Percentiles rank a stretch among this genome's conserved stretches.
Conservation (phyloP, 2,888 invertebrate genomes). For the Cryptus armator region DNA sequence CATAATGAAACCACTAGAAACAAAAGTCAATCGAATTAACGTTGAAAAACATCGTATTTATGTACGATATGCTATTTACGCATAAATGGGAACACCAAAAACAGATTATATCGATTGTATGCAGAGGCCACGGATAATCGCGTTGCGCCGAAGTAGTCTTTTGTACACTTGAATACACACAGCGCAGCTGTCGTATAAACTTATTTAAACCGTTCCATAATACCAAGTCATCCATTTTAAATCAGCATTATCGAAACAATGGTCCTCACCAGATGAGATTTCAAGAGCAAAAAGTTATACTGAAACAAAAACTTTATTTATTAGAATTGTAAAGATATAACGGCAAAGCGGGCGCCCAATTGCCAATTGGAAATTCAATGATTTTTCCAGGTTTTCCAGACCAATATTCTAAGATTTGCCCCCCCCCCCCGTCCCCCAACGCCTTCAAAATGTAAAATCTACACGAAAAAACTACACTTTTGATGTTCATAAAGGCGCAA, state of each 20-base stretch:
- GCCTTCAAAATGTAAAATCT: too few species aligned
- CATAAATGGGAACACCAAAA: background rate
- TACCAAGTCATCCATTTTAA: background rate
- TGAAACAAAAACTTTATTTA: background rate
- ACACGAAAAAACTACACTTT: too few species aligned
- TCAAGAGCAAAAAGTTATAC: background rate
- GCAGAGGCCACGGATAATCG: background rate
- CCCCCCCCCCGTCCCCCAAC: too few species aligned
- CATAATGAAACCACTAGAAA: background rate
- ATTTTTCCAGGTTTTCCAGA: too few species aligned
- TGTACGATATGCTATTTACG: too few species aligned
- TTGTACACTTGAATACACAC: background rate
- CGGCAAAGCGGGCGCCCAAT: too few species aligned
- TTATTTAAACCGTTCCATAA: background rate
- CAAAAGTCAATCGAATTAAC: background rate
- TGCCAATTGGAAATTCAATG: too few species aligned
- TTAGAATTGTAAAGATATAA: too few species aligned
- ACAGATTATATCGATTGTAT: background rate
- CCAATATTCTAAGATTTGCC: too few species aligned
- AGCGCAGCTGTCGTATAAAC: background rate
- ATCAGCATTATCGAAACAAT: background rate
- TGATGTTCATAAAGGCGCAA: too few species aligned
- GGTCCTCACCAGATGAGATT: background rate
- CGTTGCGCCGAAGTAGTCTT: background rate
- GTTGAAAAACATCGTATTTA: too few species aligned